Evolutionary conservation across 2,888 invertebrate species (phyloP).

Genomic region (Diloba caeruleocephala): DNA sequence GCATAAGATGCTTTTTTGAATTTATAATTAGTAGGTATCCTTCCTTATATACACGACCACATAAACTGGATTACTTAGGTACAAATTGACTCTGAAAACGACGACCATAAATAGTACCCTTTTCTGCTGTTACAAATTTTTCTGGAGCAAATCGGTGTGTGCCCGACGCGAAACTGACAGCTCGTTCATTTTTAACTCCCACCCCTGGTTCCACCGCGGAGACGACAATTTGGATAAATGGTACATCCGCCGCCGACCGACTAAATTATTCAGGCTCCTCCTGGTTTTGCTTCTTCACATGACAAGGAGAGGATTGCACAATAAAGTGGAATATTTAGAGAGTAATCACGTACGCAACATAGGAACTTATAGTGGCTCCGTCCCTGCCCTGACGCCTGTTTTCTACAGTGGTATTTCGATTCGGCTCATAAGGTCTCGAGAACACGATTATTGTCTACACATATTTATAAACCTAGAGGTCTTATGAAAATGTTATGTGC

Average conservation of each 20-base stretch:
- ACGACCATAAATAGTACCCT: constrained; percentile 66
- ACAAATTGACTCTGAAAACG: constrained; percentile 63
- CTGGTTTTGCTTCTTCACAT: constrained; percentile 77
- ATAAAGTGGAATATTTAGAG: constrained; percentile 86
- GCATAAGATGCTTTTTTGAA: no score
- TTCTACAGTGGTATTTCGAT: constrained; percentile 69
- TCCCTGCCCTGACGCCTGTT: constrained; percentile 53
- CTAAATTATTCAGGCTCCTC: constrained; percentile 82
- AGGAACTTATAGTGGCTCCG: constrained; percentile 67
- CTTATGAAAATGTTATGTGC: constrained; percentile 16
- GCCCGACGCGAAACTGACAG: constrained; percentile 70
- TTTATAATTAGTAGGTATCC: no score
- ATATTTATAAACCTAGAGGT: constrained; percentile 34
- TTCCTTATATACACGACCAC: no score
- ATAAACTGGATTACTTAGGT: constrained; percentile 48
- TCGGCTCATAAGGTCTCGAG: constrained; percentile 60
- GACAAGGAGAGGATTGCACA: constrained; percentile 82
- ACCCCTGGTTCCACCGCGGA: constrained; percentile 67
- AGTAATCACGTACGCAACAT: constrained; percentile 82
- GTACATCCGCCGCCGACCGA: constrained; percentile 76
- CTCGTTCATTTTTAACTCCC: constrained; percentile 82
- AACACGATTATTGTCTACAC: constrained; percentile 61
- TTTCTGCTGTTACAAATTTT: constrained; percentile 56
- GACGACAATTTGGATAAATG: constrained; percentile 86
- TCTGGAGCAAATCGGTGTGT: constrained; percentile 66